Evolutionary conservation across 2,113 vertebrate genomes (phyloP), one percentile per base, ranked within the genome.

Genomic region (Origma solitaria): DNA sequence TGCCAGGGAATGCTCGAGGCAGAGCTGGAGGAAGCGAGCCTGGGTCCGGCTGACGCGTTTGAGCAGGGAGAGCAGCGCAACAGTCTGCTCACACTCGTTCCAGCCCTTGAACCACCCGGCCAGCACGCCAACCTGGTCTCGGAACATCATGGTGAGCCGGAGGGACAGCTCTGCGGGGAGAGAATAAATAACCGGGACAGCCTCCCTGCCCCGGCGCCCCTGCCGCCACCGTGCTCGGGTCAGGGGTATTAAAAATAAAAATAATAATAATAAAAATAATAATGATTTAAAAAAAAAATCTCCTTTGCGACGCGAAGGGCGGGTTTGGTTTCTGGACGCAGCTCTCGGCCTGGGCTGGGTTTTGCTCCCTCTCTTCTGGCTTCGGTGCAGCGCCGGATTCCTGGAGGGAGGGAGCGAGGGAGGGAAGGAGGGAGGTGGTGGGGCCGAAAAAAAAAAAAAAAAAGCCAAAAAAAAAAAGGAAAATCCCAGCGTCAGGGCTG

Each of bases 51-150:
- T 99, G 96, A 99, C 98, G 81, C 99, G 97, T 97, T 99, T 99
- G 94, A 99, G 97, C 95, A 99, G 96, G 7, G 99, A 99, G 85
- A 99, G 98, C 97, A 99, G 97, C 37, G 99, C 99, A 97, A 99
- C 99, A 51, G 99, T 99, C 98, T 99, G 99, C 92, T 99, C 99
- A 20, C 99, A 99, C 97, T 99, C 99, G 27, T 99, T 99, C 99
- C 99, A 99, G 92, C 99, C 99, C 97, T 99, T 99, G 96, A 99
- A 99, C 99, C 99, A 99, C 92, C 99, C 98, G 97, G 99, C 98
- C 91, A 99, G 95, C 93, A 99, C 99, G 94, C 99, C 99, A 77
- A 99, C 99, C 98, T 99, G 99, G 97, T 99, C 99, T 66, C 99
- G 99, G 99, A 99, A 99, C 99, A 99, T 99, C 99, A 99, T 99